Evolutionary conservation across 2,888 invertebrate species (phyloP).

Genomic region (Leucozona laternaria): DNA sequence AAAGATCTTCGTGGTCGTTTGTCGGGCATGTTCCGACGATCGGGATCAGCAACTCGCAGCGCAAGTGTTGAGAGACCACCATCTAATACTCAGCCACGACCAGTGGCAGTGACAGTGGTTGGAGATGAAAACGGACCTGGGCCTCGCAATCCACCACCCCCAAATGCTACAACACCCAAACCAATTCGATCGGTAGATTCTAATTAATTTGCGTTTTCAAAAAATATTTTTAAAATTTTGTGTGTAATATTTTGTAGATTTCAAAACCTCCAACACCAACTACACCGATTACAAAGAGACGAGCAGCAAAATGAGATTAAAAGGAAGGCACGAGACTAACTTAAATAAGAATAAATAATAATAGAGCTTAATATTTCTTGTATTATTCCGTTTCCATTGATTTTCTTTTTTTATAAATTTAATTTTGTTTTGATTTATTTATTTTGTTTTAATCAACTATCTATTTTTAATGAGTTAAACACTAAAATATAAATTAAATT

Average conservation of each 20-base stretch:
- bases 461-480: neutral
- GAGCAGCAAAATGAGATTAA: constrained; percentile 62
- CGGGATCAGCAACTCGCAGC: constrained; percentile 87
- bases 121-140: constrained; percentile 82
- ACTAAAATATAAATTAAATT: constrained; percentile 13
- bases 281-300: constrained; percentile 81
- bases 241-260: constrained; percentile 77
- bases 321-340: neutral
- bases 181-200: constrained; percentile 81
- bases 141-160: constrained; percentile 81
- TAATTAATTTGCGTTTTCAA: neutral
- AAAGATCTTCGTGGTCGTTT: constrained; percentile 91
- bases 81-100: constrained; percentile 84
- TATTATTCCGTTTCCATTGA: constrained; percentile 62
- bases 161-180: constrained; percentile 81
- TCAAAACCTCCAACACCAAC: constrained; percentile 82
- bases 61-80: constrained; percentile 85
- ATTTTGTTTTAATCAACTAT: neutral
- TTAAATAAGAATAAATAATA: neutral
- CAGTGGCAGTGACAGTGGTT: constrained; percentile 84
- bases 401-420: neutral
- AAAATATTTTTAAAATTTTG: neutral
- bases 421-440: neutral
- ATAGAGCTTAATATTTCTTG: constrained; percentile 27
- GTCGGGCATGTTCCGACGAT: constrained; percentile 92